Conservation (phyloP, 2,797 vertebrate genomes). For the Xenops minutus region DNA sequence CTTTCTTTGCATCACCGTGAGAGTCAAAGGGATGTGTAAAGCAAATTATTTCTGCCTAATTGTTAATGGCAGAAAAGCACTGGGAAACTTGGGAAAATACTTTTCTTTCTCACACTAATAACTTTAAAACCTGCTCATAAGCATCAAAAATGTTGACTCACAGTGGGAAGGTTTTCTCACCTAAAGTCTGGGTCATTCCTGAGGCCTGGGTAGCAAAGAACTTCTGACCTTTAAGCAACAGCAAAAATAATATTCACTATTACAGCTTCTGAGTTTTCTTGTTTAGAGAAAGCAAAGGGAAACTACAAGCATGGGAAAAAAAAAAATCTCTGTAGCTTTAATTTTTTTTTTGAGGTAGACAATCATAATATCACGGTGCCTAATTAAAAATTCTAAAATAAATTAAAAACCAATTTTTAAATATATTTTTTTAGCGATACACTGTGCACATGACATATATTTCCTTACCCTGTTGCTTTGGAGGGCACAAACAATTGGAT, state of each 20-base stretch:
- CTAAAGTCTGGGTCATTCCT: background rate
- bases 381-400: background rate
- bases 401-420: background rate
- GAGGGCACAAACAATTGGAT: background rate
- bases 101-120: background rate
- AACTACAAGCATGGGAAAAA: accelerated
- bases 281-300: background rate
- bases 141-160: background rate
- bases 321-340: background rate
- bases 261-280: background rate
- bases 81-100: background rate
- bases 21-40: background rate
- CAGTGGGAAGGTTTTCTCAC: background rate
- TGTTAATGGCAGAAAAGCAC: background rate
- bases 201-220: background rate
- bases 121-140: background rate
- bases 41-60: background rate
- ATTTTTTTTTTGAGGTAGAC: background rate
- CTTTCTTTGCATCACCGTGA: background rate
- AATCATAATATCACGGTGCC: background rate
- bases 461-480: background rate
- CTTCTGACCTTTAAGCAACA: background rate
- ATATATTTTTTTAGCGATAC: background rate
- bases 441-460: background rate
- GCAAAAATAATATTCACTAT: background rate